Percentiles rank a stretch among this genome's conserved stretches.
These are phyloP conservation scores for Hipposideros larvatus DNA, from an alignment of 2,797 vertebrate genomes.

Conservation along the genomic window DNA sequence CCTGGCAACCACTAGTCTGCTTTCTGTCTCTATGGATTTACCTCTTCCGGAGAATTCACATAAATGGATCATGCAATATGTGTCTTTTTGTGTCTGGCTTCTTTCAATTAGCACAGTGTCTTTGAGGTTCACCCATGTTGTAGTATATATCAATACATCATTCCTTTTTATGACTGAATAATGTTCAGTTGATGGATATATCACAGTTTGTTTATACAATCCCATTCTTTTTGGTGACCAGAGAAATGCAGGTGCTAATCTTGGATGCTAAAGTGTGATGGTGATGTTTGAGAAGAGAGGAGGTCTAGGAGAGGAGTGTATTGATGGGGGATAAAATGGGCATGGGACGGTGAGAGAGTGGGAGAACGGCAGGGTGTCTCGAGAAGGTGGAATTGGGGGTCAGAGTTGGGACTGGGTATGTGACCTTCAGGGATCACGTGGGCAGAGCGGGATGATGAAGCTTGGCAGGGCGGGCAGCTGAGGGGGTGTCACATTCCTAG, in stretches of 20 bases:
- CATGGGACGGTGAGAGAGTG: accelerated
- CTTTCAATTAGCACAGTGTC: background rate
- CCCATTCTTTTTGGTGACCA: background rate
- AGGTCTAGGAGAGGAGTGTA: background rate
- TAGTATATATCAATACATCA: background rate
- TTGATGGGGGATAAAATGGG: background rate
- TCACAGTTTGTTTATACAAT: background rate
- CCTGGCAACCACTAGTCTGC: background rate
- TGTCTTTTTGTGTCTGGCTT: background rate
- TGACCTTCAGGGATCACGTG: background rate
- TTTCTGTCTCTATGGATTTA: background rate
- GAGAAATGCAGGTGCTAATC: background rate
- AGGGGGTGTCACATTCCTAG: background rate
- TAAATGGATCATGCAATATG: background rate
- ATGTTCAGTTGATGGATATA: background rate
- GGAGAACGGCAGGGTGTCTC: background rate
- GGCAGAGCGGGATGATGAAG: background rate
- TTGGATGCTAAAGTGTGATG: background rate
- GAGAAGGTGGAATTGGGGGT: background rate
- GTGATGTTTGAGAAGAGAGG: background rate
- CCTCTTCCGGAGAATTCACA: background rate
- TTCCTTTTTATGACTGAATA: background rate
- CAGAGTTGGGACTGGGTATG: background rate
- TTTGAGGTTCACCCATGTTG: background rate
- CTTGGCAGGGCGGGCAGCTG: background rate